Percentiles rank a stretch among this genome's conserved stretches.
These are phyloP conservation scores for Lymantria dispar DNA, from an alignment of 2,888 invertebrate species.

Conservation along the genomic window DNA sequence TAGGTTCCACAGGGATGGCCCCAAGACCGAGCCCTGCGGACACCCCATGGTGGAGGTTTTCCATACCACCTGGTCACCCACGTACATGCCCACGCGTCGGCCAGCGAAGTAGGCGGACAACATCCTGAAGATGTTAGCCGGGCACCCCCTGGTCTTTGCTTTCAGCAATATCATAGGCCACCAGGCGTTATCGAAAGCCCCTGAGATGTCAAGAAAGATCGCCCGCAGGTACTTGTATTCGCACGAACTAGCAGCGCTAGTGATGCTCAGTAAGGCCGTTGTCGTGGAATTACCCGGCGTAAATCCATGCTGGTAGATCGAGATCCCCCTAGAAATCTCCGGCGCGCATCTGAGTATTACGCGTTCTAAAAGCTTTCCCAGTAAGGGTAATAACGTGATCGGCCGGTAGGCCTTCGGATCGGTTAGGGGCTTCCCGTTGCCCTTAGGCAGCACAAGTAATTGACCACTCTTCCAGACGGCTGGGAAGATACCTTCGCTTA, in stretches of 20 bases:
- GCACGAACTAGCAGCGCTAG: neutral
- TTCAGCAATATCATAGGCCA: constrained; percentile 42
- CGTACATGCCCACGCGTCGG: constrained; percentile 19
- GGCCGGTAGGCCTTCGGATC: constrained; percentile 37
- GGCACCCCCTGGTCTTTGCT: constrained; percentile 29
- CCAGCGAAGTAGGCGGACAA: constrained; percentile 27
- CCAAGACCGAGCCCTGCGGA: constrained; percentile 32
- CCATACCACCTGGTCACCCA: constrained; percentile 14
- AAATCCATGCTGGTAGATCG: constrained; percentile 38
- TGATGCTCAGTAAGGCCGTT: constrained; percentile 19
- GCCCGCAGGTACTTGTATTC: constrained; percentile 23
- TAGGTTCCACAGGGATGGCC: constrained; percentile 28
- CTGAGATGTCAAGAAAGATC: constrained; percentile 35
- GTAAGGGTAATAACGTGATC: constrained; percentile 31
- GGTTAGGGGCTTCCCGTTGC: constrained; percentile 19
- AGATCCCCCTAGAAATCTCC: constrained; percentile 1
- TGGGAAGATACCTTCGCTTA: constrained; percentile 29
- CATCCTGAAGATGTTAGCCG: constrained; percentile 32
- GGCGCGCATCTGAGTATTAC: constrained; percentile 25
- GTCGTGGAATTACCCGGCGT: constrained; percentile 28
- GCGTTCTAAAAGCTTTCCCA: constrained; percentile 40
- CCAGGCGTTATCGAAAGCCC: constrained; percentile 42
- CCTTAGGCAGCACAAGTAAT: constrained; percentile 31
- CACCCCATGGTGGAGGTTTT: constrained; percentile 28
- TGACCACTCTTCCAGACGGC: constrained; percentile 29